These are phyloP conservation scores for Scomber scombrus DNA, from an alignment of 2,113 vertebrate species.

Conservation along the genomic window DNA sequence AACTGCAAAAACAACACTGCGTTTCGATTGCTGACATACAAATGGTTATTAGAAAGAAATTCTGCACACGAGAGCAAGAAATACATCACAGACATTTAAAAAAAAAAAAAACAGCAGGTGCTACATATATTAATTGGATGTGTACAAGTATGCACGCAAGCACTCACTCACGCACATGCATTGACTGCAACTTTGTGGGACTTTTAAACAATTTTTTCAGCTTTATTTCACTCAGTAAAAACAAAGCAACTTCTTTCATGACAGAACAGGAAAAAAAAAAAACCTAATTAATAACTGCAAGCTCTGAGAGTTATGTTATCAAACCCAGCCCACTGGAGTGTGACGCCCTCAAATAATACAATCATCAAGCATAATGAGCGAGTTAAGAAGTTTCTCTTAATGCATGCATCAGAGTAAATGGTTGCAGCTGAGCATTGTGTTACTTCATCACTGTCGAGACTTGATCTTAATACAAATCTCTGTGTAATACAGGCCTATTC, in stretches of 20 bases:
- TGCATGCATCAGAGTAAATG: slow-evolving; percentile 68
- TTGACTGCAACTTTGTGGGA: slow-evolving; percentile 34
- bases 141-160: background rate
- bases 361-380: slow-evolving; percentile 78
- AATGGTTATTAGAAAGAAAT: slow-evolving; percentile 44
- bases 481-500: slow-evolving; percentile 78
- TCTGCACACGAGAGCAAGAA: slow-evolving; percentile 1
- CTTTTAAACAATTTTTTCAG: slow-evolving; percentile 33
- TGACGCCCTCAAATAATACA: slow-evolving; percentile 80
- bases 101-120: too few relatives aligned
- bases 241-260: slow-evolving; percentile 35
- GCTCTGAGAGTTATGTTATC: slow-evolving; percentile 71
- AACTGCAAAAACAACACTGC: slow-evolving; percentile 49
- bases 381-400: slow-evolving; percentile 76
- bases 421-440: slow-evolving; percentile 76
- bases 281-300: slow-evolving; percentile 65
- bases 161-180: background rate
- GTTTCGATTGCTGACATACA: slow-evolving; percentile 33
- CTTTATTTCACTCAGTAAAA: slow-evolving; percentile 52
- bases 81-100: background rate
- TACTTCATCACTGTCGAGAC: slow-evolving; percentile 69
- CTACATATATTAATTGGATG: background rate
- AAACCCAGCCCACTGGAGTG: slow-evolving; percentile 63
- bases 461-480: slow-evolving; percentile 84
- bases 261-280: slow-evolving; percentile 14